Percentiles rank a stretch among this genome's conserved stretches.
phyloP scores from a whole-genome alignment of 2,113 vertebrate species.

The Vireo altiloquus region DNA sequence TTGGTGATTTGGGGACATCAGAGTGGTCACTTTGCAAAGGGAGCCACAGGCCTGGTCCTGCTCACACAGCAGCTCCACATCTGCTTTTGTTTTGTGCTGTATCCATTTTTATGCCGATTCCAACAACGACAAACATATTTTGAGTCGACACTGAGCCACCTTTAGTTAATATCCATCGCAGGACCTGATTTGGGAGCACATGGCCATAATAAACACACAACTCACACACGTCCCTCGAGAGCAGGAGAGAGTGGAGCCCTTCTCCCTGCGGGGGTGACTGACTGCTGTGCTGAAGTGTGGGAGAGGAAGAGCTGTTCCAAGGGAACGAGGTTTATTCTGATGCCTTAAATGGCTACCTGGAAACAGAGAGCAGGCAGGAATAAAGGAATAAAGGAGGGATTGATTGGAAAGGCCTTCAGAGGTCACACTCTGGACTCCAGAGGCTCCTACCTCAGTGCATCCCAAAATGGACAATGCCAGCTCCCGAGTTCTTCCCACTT shows the following conservation, averaged over 20 bases:
- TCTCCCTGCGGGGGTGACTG: background rate
- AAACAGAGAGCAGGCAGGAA: no score
- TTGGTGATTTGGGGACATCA: background rate
- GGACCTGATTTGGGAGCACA: background rate
- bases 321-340: background rate
- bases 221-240: rapidly evolving
- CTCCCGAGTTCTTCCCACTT: no score
- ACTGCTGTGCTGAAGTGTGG: background rate
- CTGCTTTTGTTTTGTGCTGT: background rate
- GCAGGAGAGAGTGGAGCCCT: background rate
- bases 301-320: background rate
- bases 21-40: rapidly evolving
- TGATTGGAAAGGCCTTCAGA: no score
- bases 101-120: rapidly evolving
- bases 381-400: no score
- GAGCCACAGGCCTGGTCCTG: background rate
- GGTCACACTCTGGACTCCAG: no score
- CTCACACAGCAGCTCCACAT: background rate
- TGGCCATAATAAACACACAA: background rate
- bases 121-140: background rate
- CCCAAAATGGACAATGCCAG: no score
- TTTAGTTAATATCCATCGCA: rapidly evolving
- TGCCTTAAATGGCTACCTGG: no score
- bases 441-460: no score
- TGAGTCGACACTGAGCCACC: rapidly evolving